Evolutionary conservation across 2,888 invertebrate genomes (phyloP).

Genomic region (Pristionchus exspectatus): DNA sequence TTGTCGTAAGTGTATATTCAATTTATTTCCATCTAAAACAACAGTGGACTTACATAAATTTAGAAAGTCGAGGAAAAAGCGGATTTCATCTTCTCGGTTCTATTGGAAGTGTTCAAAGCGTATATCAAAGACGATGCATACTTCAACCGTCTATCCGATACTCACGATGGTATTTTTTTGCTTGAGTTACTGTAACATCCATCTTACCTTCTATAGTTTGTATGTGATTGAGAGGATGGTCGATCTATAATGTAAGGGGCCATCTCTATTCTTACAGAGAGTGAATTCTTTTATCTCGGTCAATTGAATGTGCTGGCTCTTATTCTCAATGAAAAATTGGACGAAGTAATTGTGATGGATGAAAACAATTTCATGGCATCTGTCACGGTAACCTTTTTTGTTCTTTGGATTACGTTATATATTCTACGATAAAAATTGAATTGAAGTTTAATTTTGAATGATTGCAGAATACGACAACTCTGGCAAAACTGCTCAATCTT

Average conservation of each 20-base stretch:
- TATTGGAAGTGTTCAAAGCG: neutral
- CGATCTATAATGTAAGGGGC: too few species aligned
- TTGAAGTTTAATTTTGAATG: neutral
- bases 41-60: neutral
- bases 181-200: neutral
- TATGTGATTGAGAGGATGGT: too few species aligned
- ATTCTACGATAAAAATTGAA: too few species aligned
- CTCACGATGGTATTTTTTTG: neutral
- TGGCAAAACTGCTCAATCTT: neutral
- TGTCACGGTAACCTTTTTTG: too few species aligned
- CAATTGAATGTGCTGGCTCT: too few species aligned
- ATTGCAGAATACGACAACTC: neutral
- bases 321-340: too few species aligned
- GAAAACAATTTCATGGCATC: too few species aligned
- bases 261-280: too few species aligned
- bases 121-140: neutral
- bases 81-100: neutral
- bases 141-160: neutral
- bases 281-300: too few species aligned
- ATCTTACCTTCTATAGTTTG: too few species aligned
- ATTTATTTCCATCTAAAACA: neutral
- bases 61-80: neutral
- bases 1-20: neutral
- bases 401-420: too few species aligned
- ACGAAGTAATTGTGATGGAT: too few species aligned